These are phyloP conservation scores for Emydocephalus ijimae DNA, from an alignment of 2,113 vertebrate species.

Conservation along the genomic window DNA sequence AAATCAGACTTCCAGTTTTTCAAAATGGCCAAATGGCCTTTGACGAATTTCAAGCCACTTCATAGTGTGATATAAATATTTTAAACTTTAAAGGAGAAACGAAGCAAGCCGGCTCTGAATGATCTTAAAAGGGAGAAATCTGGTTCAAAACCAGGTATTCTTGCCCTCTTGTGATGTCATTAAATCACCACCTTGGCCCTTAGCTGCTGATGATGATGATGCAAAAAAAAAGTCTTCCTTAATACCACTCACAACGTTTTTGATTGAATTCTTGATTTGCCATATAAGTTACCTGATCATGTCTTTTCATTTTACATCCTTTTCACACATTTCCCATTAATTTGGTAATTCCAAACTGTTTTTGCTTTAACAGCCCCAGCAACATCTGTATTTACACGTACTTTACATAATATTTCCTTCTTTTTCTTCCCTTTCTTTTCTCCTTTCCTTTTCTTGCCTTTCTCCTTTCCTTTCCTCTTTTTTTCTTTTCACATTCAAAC, in stretches of 20 bases:
- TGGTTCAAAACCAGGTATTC: neutral
- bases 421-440: neutral
- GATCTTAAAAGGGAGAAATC: neutral
- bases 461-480: neutral
- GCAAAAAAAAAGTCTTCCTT: neutral
- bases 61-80: neutral
- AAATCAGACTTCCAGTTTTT: neutral
- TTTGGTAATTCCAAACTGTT: neutral
- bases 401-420: neutral
- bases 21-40: neutral
- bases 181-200: neutral
- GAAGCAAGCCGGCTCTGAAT: neutral
- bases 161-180: neutral
- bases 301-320: neutral
- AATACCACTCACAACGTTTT: neutral
- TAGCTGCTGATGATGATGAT: neutral
- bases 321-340: neutral
- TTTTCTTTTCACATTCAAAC: neutral
- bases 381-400: neutral
- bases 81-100: neutral
- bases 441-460: neutral
- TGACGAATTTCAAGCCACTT: neutral
- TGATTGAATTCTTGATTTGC: neutral
- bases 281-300: neutral
- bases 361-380: neutral